phyloP scores from a whole-genome alignment of 1,140 invertebrate species.

The Neotoxoptera formosana region DNA sequence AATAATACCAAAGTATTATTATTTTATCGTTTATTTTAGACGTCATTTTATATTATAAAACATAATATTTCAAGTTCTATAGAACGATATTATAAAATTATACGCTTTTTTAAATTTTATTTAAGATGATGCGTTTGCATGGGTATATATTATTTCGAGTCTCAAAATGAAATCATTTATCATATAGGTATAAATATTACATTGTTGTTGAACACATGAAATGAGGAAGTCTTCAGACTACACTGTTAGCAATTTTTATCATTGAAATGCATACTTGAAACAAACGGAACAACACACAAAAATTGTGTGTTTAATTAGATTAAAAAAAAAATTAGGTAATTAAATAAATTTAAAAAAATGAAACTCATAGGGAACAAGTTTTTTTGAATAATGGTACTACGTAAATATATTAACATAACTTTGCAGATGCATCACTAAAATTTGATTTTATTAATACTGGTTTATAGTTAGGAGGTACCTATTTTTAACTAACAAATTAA shows the following conservation, averaged over 20 bases:
- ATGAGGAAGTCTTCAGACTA: constrained; percentile 50
- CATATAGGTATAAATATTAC: constrained; percentile 13
- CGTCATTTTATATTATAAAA: constrained; percentile 11
- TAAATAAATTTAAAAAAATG: neutral
- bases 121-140: neutral
- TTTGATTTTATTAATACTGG: constrained; percentile 40
- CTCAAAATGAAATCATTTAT: constrained; percentile 27
- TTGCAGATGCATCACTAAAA: neutral
- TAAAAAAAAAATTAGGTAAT: neutral
- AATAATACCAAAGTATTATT: neutral
- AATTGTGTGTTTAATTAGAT: too few species aligned
- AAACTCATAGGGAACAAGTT: neutral
- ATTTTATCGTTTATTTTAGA: neutral
- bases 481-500: constrained; percentile 20
- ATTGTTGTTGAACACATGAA: constrained; percentile 54
- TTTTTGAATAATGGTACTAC: neutral
- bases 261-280: neutral
- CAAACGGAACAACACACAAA: neutral
- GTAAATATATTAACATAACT: neutral
- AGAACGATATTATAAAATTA: constrained; percentile 11
- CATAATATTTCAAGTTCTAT: constrained; percentile 3
- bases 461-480: neutral
- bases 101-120: neutral
- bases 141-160: neutral
- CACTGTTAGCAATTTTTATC: constrained; percentile 30